Evolutionary conservation across 1,140 invertebrate species (phyloP).

Genomic region (Augochlora pura): DNA sequence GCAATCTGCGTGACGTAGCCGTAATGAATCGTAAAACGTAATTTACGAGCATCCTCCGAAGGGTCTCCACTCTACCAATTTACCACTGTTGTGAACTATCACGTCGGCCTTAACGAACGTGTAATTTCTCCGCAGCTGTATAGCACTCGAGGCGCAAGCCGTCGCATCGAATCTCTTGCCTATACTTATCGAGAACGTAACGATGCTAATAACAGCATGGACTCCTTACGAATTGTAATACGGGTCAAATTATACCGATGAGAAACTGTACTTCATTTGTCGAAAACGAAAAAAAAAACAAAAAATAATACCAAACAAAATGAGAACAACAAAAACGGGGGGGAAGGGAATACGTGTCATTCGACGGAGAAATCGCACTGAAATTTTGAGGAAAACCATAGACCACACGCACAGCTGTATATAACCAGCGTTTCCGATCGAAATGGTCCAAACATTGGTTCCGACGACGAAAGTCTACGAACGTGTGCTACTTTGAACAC

Average conservation of each 20-base stretch:
- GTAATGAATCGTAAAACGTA: constrained; percentile 28
- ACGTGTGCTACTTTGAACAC: constrained; percentile 55
- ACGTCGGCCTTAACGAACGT: constrained; percentile 53
- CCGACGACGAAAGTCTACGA: constrained; percentile 35
- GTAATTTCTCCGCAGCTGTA: constrained; percentile 52
- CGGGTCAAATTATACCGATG: background rate
- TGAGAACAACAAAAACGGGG: background rate
- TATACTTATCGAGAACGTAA: background rate
- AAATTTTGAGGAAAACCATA: constrained; percentile 23
- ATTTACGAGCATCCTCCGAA: constrained; percentile 73
- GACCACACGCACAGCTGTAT: constrained; percentile 58
- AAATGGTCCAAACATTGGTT: constrained; percentile 16
- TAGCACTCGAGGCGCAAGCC: background rate
- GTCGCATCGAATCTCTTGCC: background rate
- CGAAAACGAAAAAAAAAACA: background rate
- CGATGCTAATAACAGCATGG: too few species aligned
- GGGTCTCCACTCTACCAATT: constrained; percentile 75
- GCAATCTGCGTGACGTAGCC: constrained; percentile 23
- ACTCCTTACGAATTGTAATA: background rate
- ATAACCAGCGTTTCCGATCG: constrained; percentile 30
- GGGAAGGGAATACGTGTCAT: background rate
- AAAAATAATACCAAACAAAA: too few species aligned
- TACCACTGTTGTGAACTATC: constrained; percentile 49
- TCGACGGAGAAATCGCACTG: constrained; percentile 46
- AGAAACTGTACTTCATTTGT: too few species aligned